Evolutionary conservation across 2,113 vertebrate genomes (phyloP), one percentile per base, ranked within the genome.

Genomic region (Numida meleagris): DNA sequence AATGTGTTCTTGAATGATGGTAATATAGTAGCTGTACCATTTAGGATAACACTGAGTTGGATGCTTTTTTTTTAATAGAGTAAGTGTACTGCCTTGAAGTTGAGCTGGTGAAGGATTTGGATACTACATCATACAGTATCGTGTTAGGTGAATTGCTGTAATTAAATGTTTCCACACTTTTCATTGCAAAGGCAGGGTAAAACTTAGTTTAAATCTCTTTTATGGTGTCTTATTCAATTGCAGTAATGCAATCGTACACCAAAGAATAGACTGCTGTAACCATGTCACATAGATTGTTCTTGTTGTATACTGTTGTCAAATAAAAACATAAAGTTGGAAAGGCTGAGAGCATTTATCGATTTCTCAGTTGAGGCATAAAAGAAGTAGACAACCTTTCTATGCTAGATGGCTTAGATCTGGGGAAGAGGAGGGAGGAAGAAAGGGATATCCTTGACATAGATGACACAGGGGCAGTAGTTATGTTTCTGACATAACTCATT

Each of bases 151-250:
- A 83, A 61, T 88, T 83, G 63, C 34, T 93, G 94, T 95, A 91
- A 95, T 96, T 95, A 95, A 91, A 82, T 71, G 78, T 86, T 94
- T 66, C 46, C 76, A 55, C 75, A 59, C 42, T 77, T 63, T 51
- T 91, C 82, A 42, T 83, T 90, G 79, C 68, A 93, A 91, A 96
- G 76, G 36, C 86, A 92, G 33, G 38, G 46, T 90, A 91, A 88
- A 77, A 84, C 81, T 92, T 74, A 80, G 40, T 25, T 80, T 95
- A 90, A 96, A 95, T 96, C 82, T 95, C 51, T 92, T 95, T 90
- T 90, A 90, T 95, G 78, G 76, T 67, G 14, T 77, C 65, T 73
- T 77, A 61, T 81, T 94, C 72, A 83, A 86, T 77, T 93, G 76
- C 76, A 81, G 59, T 63, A 91, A 91, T 89, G 68, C 5, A 24